Conservation (phyloP, 2,888 invertebrate genomes). For the Lycophotia porphyrea region DNA sequence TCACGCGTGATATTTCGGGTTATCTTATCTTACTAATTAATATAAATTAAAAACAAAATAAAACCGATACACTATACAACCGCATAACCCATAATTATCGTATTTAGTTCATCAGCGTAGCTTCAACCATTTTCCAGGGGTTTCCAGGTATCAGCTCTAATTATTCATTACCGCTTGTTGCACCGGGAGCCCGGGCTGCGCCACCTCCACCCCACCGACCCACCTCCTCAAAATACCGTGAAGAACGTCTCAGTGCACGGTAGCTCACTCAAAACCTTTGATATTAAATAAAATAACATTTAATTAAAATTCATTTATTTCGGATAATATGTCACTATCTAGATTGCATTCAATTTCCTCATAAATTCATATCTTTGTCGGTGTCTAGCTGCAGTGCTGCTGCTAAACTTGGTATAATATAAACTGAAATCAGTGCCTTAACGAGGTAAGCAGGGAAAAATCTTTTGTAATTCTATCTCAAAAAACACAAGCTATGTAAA, state of each 20-base stretch:
- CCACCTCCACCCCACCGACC: not conserved
- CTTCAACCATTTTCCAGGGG: not conserved
- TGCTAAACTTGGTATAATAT: no score
- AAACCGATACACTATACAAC: not conserved
- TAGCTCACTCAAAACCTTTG: not conserved
- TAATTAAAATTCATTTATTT: no score
- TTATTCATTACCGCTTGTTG: not conserved
- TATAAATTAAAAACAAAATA: not conserved
- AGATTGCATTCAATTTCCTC: not conserved
- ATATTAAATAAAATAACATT: no score
- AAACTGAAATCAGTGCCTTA: not conserved
- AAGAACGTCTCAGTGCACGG: not conserved
- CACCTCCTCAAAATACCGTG: not conserved
- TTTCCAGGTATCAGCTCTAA: not conserved
- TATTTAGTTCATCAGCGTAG: not conserved
- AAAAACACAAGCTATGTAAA: not conserved
- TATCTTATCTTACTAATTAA: no score
- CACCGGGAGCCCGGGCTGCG: not conserved
- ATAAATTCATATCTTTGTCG: not conserved
- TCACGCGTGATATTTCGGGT: no score
- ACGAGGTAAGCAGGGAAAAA: no score
- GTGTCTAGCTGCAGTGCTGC: not conserved
- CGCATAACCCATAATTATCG: not conserved
- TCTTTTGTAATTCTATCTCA: not conserved
- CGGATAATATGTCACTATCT: not conserved